Conservation (phyloP, 2,797 vertebrate species). For the Decapterus maruadsi region DNA sequence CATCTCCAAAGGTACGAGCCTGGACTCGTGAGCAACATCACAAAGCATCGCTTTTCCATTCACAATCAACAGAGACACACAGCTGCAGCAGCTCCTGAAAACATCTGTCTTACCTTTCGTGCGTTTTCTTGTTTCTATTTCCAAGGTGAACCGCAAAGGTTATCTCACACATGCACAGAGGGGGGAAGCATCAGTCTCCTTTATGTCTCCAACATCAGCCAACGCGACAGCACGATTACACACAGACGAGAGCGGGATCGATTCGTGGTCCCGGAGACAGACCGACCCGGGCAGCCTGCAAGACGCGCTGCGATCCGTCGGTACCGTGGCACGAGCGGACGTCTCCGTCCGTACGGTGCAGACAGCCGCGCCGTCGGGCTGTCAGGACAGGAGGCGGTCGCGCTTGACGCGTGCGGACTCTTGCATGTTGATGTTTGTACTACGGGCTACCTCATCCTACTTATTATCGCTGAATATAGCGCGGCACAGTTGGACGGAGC, state of each 20-base stretch:
- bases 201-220: background rate
- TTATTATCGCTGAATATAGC: background rate
- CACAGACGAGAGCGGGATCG: slow-evolving; percentile 1
- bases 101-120: slow-evolving; percentile 64
- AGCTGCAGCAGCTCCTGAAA: slow-evolving; percentile 3
- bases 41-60: background rate
- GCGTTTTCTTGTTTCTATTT: slow-evolving; percentile 29
- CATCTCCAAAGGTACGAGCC: background rate
- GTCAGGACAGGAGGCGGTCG: slow-evolving; percentile 60
- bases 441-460: slow-evolving; percentile 7
- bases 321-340: slow-evolving; percentile 43
- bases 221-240: slow-evolving; percentile 27
- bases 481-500: slow-evolving; percentile 38
- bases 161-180: slow-evolving; percentile 43
- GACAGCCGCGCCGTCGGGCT: slow-evolving; percentile 34
- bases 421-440: slow-evolving; percentile 36
- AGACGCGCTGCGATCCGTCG: slow-evolving; percentile 42
- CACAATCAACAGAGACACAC: background rate
- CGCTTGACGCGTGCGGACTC: slow-evolving; percentile 42
- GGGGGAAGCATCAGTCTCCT: slow-evolving; percentile 28
- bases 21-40: background rate
- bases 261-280: slow-evolving; percentile 7
- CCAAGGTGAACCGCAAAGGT: slow-evolving; percentile 79
- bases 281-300: slow-evolving; percentile 19
- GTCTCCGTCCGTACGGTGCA: slow-evolving; percentile 47